Evolutionary conservation across 1,140 invertebrate species (phyloP).

Genomic region (Globodera rostochiensis): DNA sequence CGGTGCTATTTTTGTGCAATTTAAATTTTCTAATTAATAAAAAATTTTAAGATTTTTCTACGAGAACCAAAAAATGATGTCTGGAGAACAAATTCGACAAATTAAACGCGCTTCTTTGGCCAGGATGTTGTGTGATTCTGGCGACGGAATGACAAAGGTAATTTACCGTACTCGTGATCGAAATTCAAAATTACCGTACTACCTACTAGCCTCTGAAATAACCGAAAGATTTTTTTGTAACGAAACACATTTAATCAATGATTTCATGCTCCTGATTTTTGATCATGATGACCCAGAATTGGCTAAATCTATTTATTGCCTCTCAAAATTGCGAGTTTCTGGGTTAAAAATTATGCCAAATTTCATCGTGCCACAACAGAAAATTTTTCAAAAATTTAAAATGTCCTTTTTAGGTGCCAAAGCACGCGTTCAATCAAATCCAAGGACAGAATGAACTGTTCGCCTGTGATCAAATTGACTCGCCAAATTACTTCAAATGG

Average conservation of each 20-base stretch:
- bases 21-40: not conserved
- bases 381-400: not conserved
- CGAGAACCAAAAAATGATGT: slow-evolving; percentile 83
- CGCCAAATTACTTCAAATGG: slow-evolving; percentile 36
- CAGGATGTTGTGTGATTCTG: slow-evolving; percentile 75
- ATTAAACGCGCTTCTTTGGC: slow-evolving; percentile 76
- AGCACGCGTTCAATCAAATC: slow-evolving; percentile 42
- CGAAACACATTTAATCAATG: too few relatives aligned
- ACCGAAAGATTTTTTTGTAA: too few relatives aligned
- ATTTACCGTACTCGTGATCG: not conserved
- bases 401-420: slow-evolving; percentile 29
- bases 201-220: too few relatives aligned
- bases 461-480: slow-evolving; percentile 34
- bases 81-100: slow-evolving; percentile 74
- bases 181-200: not conserved
- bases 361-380: too few relatives aligned
- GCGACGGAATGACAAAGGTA: slow-evolving; percentile 45
- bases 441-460: slow-evolving; percentile 29
- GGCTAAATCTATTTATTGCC: too few relatives aligned
- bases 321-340: too few relatives aligned
- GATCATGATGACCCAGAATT: too few relatives aligned
- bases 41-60: slow-evolving; percentile 78
- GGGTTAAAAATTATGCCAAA: not conserved
- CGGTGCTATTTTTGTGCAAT: slow-evolving; percentile 51
- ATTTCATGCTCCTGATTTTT: too few relatives aligned